Percentiles rank a stretch among this genome's conserved stretches.
These are phyloP conservation scores for Palythoa caribaeorum DNA, from an alignment of 92 coral and sea anemone genomes.

Conservation along the genomic window DNA sequence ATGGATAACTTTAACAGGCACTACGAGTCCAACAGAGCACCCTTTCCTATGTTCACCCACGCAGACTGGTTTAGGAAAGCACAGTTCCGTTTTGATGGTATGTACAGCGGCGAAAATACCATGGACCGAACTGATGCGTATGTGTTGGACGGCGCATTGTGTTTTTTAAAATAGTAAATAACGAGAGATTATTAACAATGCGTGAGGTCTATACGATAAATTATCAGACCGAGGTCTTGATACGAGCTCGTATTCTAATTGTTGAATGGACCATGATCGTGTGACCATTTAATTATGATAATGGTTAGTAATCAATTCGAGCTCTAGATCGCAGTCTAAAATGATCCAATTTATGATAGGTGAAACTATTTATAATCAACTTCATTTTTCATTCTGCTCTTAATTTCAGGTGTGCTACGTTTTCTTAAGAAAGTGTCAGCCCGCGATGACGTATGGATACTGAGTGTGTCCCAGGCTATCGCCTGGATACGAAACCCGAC, in stretches of 20 bases:
- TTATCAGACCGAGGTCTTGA: too few relatives aligned
- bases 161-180: too few relatives aligned
- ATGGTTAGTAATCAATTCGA: too few relatives aligned
- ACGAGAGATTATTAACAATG: too few relatives aligned
- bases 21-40: slow-evolving; percentile 84
- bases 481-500: slow-evolving; percentile 93
- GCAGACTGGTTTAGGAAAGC: slow-evolving; percentile 75
- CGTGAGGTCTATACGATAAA: too few relatives aligned
- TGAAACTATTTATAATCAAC: background rate
- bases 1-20: slow-evolving; percentile 83
- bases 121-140: too few relatives aligned
- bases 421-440: slow-evolving; percentile 71
- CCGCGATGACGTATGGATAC: slow-evolving; percentile 82
- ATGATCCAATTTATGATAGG: background rate
- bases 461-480: slow-evolving; percentile 84
- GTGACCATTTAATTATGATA: too few relatives aligned
- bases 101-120: background rate
- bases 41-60: slow-evolving; percentile 95
- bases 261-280: too few relatives aligned
- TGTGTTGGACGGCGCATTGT: too few relatives aligned
- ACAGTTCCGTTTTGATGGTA: slow-evolving; percentile 76
- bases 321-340: background rate
- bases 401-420: slow-evolving; percentile 56
- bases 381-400: background rate
- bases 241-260: too few relatives aligned